A percentile compares a stretch with the other conserved stretches of the same genome.
These are phyloP conservation scores for Balanococcus diminutus DNA, from an alignment of 2,888 invertebrate genomes.

Conservation along the genomic window DNA sequence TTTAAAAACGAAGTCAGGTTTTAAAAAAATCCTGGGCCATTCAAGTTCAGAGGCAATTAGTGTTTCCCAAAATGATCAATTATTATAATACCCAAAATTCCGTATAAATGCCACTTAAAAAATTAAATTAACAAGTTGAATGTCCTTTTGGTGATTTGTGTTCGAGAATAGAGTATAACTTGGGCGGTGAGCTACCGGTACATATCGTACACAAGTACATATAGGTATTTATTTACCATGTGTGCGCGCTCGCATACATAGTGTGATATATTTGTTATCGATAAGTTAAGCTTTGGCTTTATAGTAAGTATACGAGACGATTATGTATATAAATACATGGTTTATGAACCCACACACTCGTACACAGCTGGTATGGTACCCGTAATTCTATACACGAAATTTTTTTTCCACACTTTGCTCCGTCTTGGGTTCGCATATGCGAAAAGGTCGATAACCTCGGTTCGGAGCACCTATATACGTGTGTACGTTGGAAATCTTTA, in stretches of 20 bases:
- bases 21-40: no score
- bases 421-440: neutral
- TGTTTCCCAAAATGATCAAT: no score
- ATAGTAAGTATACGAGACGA: neutral
- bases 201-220: no score
- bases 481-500: neutral
- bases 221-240: no score
- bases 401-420: neutral
- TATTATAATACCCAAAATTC: no score
- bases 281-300: neutral
- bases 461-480: neutral
- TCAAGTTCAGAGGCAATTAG: no score
- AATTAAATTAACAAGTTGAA: no score
- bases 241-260: neutral
- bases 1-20: no score
- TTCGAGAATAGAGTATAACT: no score
- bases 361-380: neutral
- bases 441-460: conserved; percentile 4
- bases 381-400: neutral
- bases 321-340: neutral
- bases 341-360: neutral
- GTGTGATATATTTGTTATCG: neutral
- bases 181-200: no score
- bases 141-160: no score
- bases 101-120: no score